These are phyloP conservation scores for Bungarus multicinctus DNA, from an alignment of 2,113 vertebrate genomes.

Conservation along the genomic window DNA sequence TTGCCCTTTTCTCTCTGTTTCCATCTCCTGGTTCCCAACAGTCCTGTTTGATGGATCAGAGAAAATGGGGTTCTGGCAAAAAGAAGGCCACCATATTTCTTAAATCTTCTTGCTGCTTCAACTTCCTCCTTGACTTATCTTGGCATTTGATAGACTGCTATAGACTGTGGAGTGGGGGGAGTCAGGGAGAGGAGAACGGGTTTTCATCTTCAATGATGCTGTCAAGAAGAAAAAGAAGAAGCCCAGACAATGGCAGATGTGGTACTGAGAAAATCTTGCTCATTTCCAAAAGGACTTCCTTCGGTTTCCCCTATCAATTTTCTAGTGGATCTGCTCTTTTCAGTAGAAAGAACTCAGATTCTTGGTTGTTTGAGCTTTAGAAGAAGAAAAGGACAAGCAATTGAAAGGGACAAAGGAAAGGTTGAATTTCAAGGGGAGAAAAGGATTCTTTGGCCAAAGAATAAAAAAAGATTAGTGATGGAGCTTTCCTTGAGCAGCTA, in stretches of 20 bases:
- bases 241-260: background rate
- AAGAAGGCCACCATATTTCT: background rate
- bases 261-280: background rate
- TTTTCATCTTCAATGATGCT: background rate
- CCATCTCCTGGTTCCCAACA: background rate
- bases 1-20: background rate
- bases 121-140: background rate
- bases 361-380: background rate
- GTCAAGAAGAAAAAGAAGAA: background rate
- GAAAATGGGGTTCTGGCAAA: background rate
- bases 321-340: background rate
- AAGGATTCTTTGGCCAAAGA: background rate
- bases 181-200: background rate
- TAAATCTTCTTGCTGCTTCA: background rate
- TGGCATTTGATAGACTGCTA: background rate
- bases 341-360: background rate
- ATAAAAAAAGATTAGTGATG: background rate
- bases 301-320: background rate
- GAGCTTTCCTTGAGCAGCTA: background rate
- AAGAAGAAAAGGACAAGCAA: background rate
- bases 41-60: constrained; percentile 1
- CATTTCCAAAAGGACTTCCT: background rate
- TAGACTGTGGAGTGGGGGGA: background rate
- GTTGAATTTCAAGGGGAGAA: background rate
- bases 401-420: background rate